These are phyloP conservation scores for Rhinogobius similis DNA, from an alignment of 2,113 vertebrate genomes.

Conservation along the genomic window DNA sequence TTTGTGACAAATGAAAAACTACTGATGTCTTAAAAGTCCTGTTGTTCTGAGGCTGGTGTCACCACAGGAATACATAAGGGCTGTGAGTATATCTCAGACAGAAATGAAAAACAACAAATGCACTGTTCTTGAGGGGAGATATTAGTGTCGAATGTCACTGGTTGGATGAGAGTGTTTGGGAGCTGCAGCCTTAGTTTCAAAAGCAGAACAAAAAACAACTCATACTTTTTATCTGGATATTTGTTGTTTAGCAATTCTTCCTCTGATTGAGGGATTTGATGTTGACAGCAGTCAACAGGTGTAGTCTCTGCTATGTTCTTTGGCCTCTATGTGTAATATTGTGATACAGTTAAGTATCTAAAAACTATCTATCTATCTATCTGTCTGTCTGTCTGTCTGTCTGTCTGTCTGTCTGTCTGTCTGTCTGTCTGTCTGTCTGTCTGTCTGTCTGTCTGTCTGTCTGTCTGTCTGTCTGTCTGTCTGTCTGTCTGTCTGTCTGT, in stretches of 20 bases:
- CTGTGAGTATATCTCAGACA: conserved; percentile 19
- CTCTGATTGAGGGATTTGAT: no score
- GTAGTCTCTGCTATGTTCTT: no score
- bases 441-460: no score
- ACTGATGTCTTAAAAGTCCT: conserved; percentile 51
- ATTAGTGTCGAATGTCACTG: conserved; percentile 25
- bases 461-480: no score
- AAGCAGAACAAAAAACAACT: background rate
- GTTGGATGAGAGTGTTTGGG: conserved; percentile 21
- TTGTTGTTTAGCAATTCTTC: background rate
- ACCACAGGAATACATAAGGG: conserved; percentile 39
- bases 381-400: no score
- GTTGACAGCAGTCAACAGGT: no score
- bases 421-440: no score
- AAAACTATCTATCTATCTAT: no score
- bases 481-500: no score
- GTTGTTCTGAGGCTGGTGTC: conserved; percentile 41
- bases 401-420: no score
- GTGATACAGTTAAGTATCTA: no score
- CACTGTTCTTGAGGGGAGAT: conserved; percentile 22
- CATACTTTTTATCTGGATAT: conserved; percentile 19
- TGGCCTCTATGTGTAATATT: no score
- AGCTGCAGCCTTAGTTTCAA: conserved; percentile 11
- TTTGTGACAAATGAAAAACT: conserved; percentile 58
- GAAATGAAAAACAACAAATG: conserved; percentile 29